These are phyloP conservation scores for Fulmarus glacialis DNA, from an alignment of 2,113 vertebrate species.

Conservation along the genomic window DNA sequence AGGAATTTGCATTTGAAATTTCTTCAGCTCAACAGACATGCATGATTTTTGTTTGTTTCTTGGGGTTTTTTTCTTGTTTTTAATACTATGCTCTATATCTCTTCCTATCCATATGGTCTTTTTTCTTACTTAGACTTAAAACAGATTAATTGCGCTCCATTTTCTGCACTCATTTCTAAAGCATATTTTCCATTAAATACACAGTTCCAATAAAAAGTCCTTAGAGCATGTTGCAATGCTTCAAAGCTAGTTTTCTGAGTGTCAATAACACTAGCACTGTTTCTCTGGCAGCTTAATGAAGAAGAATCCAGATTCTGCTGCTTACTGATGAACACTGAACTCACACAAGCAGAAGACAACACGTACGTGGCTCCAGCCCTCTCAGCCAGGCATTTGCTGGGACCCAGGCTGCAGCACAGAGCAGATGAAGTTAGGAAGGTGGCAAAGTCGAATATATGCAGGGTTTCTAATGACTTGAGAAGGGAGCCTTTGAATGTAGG, in stretches of 20 bases:
- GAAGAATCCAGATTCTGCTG: not conserved
- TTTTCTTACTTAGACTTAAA: not conserved
- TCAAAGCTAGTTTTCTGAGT: not conserved
- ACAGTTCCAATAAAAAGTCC: not conserved
- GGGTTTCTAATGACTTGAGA: not conserved
- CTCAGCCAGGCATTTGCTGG: not conserved
- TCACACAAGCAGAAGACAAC: not conserved
- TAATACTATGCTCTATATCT: not conserved
- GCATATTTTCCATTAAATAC: not conserved
- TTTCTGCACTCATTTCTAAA: not conserved
- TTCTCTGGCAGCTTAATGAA: not conserved
- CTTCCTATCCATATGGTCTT: not conserved
- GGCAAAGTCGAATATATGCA: not conserved
- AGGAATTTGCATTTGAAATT: not conserved
- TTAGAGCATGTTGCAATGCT: not conserved
- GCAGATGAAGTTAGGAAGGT: not conserved
- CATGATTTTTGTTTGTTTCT: not conserved
- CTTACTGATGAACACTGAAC: not conserved
- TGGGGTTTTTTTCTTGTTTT: not conserved
- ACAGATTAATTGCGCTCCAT: not conserved
- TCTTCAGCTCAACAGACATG: not conserved
- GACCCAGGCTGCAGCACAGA: not conserved
- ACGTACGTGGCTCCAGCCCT: accelerated
- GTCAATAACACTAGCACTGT: not conserved
- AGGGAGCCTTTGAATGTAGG: not conserved